phyloP scores from a whole-genome alignment of 2,888 invertebrate species.

The Drosophila subsilvestris region DNA sequence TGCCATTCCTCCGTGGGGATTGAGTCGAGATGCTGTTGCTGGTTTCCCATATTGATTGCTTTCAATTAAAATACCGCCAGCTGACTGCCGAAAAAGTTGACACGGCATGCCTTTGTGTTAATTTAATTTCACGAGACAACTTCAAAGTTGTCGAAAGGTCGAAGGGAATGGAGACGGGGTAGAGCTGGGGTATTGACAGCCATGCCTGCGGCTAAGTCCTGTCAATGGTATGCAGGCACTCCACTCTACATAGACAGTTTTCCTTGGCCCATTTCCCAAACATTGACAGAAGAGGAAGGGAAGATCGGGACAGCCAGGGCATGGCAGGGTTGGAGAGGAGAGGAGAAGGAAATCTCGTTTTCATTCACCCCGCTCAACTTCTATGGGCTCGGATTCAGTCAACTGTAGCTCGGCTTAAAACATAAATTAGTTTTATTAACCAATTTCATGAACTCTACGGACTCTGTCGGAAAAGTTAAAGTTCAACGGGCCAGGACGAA shows the following conservation, averaged over 20 bases:
- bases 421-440: slow-evolving; percentile 52
- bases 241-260: slow-evolving; percentile 18
- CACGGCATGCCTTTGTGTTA: slow-evolving; percentile 69
- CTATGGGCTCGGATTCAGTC: slow-evolving; percentile 12
- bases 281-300: slow-evolving; percentile 38
- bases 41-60: slow-evolving; percentile 64
- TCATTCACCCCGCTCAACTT: slow-evolving; percentile 52
- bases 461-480: neutral
- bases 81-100: slow-evolving; percentile 57
- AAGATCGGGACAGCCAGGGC: slow-evolving; percentile 1
- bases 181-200: slow-evolving; percentile 19
- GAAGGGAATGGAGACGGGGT: neutral
- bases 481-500: neutral
- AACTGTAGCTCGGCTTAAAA: slow-evolving; percentile 20
- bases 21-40: slow-evolving; percentile 24
- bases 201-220: slow-evolving; percentile 51
- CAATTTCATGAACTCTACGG: slow-evolving; percentile 50
- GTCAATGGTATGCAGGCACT: slow-evolving; percentile 51
- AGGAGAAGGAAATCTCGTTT: slow-evolving; percentile 36
- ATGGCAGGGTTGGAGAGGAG: slow-evolving; percentile 5
- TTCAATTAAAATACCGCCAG: slow-evolving; percentile 74
- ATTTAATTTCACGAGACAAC: slow-evolving; percentile 68
- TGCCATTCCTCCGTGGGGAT: neutral
- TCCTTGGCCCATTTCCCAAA: slow-evolving; percentile 30
- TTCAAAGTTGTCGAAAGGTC: slow-evolving; percentile 66